Conservation (phyloP, 92 coral and sea anemone species). For the Epizoanthus rinbou region DNA sequence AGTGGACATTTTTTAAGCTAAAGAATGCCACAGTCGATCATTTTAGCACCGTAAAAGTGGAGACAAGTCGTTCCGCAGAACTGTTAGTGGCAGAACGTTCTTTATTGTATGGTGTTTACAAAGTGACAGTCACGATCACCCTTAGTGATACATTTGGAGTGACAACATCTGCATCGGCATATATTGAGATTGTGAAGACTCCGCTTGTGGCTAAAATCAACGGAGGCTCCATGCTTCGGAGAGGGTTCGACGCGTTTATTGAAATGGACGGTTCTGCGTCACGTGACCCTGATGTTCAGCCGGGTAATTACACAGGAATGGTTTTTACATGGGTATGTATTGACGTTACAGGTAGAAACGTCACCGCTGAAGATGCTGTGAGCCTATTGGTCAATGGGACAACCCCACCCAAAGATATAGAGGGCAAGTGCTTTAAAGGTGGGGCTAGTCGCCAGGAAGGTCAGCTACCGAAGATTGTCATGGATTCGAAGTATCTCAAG, state of each 20-base stretch:
- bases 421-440: conserved; percentile 19
- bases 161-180: conserved; percentile 12
- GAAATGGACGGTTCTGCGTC: conserved; percentile 64
- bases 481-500: conserved; percentile 36
- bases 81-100: conserved; percentile 1
- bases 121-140: background rate
- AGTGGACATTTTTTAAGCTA: conserved; percentile 6
- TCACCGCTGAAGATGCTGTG: background rate
- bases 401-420: conserved; percentile 17
- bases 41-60: background rate
- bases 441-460: conserved; percentile 25
- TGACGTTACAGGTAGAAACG: conserved; percentile 21
- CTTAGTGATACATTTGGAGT: conserved; percentile 16
- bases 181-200: conserved; percentile 52
- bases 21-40: background rate
- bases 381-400: conserved; percentile 16
- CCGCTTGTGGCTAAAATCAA: conserved; percentile 60
- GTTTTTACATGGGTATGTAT: conserved; percentile 32
- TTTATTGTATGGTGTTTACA: conserved; percentile 8
- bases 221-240: conserved; percentile 48
- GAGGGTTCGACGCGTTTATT: conserved; percentile 53
- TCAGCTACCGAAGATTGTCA: conserved; percentile 27
- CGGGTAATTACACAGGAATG: background rate
- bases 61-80: conserved; percentile 1
- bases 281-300: conserved; percentile 66